Evolutionary conservation across 2,113 vertebrate genomes (phyloP), one percentile per base, ranked within the genome.

Genomic region (Anseranas semipalmata): DNA sequence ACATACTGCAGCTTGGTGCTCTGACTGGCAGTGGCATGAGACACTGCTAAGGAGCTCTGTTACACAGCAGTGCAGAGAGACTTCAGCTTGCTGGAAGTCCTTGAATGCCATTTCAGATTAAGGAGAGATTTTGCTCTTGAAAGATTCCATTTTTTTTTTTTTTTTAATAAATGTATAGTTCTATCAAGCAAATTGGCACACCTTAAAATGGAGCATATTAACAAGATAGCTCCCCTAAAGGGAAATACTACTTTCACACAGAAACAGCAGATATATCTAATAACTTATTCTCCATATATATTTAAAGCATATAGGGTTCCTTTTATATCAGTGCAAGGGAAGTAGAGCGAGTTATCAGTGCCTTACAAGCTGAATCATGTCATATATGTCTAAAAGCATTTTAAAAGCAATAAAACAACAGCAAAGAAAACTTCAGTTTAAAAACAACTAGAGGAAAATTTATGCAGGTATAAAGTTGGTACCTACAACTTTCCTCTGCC

Each of bases 231-330:
- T 75, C 6, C 55, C 52, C 4, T n/a, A 68, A 85, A 83, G 13
- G 33, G 25, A 83, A 89, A 55, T 5, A 24, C 2, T 24, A 4
- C 35, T 75, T 87, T 90, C 39, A 63, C 3, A 12, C 1, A 48
- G 11, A 72, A 70, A 24, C 10, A 76, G 8, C 9, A 67, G 30
- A 14, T 35, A 48, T 15, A 32, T 74, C 25, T 77, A 60, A 74
- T 45, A 66, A 63, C 7, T 1, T 76, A 8, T 56, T 78, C 3
- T 72, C n/a, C 74, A 0, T 13, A 2, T 12, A 2, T 75, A 21
- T 48, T 63, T 58, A 28, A 50, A 56, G 66, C 12, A 41, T 32
- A 58, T 3, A 82, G 11, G 33, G 6, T 8, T 35, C 4, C 70
- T 13, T 81, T 50, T 59, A 15, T n/a, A 73, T 18, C 50, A 41